Conservation (phyloP, 1,140 invertebrate species). For the Mya arenaria region DNA sequence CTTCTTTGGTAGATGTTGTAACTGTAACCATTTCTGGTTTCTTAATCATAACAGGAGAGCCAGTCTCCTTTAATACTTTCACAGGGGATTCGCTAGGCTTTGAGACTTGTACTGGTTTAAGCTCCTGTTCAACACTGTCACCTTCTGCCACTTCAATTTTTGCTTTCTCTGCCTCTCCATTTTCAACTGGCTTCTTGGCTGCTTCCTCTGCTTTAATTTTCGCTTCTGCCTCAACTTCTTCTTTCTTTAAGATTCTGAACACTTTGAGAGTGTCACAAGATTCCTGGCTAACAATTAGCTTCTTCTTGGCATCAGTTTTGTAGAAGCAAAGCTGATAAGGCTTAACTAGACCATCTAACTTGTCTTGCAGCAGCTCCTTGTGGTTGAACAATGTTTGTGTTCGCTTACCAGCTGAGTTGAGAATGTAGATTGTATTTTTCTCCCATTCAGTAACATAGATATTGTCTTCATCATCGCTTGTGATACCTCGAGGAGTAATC, state of each 20-base stretch:
- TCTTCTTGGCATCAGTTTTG: neutral
- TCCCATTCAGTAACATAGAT: conserved; percentile 55
- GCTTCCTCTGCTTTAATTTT: neutral
- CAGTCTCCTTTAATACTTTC: too few relatives aligned
- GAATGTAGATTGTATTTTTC: conserved; percentile 24
- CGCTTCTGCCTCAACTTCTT: neutral
- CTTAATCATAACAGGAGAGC: too few relatives aligned
- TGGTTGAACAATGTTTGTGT: conserved; percentile 30
- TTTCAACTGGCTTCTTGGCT: neutral
- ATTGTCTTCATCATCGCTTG: conserved; percentile 52
- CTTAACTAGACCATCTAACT: conserved; percentile 33
- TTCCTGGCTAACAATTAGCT: conserved; percentile 48
- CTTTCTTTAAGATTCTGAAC: conserved; percentile 24
- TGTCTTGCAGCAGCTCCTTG: conserved; percentile 14
- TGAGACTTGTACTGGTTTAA: neutral
- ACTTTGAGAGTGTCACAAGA: conserved; percentile 45
- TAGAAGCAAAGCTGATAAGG: conserved; percentile 48
- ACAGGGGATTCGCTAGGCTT: too few relatives aligned
- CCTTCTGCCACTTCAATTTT: neutral
- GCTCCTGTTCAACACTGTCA: neutral
- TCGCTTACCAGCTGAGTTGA: conserved; percentile 39
- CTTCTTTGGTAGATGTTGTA: too few relatives aligned
- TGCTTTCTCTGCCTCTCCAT: conserved; percentile 10
- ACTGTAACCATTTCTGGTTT: too few relatives aligned
- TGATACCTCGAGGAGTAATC: conserved; percentile 36